These are phyloP conservation scores for Microctonus brassicae DNA, from an alignment of 2,888 invertebrate species.

Conservation along the genomic window DNA sequence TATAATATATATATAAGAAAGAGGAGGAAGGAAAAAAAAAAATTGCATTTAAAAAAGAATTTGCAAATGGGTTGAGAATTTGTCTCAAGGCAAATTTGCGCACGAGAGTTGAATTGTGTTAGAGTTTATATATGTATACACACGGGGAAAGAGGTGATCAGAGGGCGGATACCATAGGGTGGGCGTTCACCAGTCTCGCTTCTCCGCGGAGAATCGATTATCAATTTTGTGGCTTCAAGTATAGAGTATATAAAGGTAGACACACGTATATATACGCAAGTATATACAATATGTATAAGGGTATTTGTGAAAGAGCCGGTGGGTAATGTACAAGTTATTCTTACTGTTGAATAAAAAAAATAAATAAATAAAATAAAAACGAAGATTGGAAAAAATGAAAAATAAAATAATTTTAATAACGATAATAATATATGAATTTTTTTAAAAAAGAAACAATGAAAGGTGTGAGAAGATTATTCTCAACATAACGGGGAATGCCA, in stretches of 20 bases:
- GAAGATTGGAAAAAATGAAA: background rate
- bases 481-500: constrained; percentile 13
- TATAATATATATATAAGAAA: background rate
- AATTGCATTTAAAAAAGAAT: background rate
- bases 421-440: background rate
- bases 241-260: constrained; percentile 4
- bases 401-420: background rate
- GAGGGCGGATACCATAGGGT: constrained; percentile 25
- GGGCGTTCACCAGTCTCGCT: constrained; percentile 34
- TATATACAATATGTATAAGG: too few species aligned
- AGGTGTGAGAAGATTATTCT: constrained; percentile 15
- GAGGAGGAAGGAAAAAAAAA: constrained; percentile 1
- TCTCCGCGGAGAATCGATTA: constrained; percentile 35
- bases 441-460: background rate
- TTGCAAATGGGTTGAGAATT: background rate
- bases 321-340: background rate
- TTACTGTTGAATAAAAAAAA: background rate
- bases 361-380: too few species aligned
- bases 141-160: constrained; percentile 1
- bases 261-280: background rate
- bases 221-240: constrained; percentile 25
- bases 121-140: background rate
- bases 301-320: background rate
- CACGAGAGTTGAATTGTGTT: background rate
- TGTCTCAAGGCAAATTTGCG: constrained; percentile 23